Conservation (phyloP, 2,113 vertebrate species). For the Boulengeromyrus knoepffleri region DNA sequence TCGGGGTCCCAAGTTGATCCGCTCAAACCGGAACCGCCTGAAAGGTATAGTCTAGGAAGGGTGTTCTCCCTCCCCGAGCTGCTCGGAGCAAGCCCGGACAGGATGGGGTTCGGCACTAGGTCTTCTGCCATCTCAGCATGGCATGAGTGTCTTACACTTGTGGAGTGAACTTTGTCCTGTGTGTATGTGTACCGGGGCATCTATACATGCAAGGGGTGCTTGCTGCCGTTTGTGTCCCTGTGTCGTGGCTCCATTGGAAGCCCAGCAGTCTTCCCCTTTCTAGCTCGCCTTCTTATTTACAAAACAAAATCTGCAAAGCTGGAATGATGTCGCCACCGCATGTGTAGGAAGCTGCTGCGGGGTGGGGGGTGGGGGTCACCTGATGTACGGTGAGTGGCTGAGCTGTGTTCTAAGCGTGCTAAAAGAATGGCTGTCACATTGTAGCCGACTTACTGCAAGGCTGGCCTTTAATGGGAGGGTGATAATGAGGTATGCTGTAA, state of each 20-base stretch:
- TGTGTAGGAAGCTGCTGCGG: not conserved
- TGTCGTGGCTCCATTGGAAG: not conserved
- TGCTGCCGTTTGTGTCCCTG: no score
- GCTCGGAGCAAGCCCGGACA: not conserved
- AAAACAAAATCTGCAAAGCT: slow-evolving; percentile 4
- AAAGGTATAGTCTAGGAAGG: slow-evolving; percentile 50
- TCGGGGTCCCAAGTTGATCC: slow-evolving; percentile 23
- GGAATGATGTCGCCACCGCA: not conserved
- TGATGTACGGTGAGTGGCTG: not conserved
- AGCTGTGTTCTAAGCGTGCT: not conserved
- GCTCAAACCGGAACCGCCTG: slow-evolving; percentile 36
- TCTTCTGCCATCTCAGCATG: not conserved
- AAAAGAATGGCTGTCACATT: not conserved
- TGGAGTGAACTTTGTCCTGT: not conserved
- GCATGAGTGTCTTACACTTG: not conserved
- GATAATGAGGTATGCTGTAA: not conserved
- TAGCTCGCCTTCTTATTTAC: not conserved
- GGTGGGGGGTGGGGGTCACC: not conserved
- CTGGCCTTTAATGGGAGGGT: not conserved
- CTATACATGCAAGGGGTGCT: not conserved
- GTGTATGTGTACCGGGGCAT: not conserved
- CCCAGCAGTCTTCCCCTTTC: not conserved
- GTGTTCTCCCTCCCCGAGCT: not conserved
- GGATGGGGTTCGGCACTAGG: not conserved
- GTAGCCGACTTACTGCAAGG: not conserved